Evolutionary conservation across 2,797 vertebrate genomes (phyloP), one percentile per base, ranked within the genome.

Genomic region (Momotus momota): DNA sequence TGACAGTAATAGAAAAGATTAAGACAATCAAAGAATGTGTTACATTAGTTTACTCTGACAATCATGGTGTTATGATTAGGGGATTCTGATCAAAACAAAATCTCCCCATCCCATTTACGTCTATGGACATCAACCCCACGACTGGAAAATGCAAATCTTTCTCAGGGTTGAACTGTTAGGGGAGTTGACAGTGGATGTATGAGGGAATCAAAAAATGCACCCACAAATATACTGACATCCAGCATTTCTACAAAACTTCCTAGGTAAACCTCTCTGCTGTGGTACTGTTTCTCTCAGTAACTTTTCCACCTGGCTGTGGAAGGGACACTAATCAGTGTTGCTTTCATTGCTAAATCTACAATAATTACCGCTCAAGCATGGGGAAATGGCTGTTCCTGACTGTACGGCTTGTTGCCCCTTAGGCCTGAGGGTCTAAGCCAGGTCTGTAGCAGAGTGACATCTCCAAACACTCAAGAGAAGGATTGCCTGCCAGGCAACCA

Each of bases 151-250:
- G 13, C 9, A 67, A 33, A 27, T 62, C 12, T 40, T 72, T 75
- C 25, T 6, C 27, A 70, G 15, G 16, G 27, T 1, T 81, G 38
- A 73, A 48, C 19, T 26, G 7, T 43, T 33, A 52, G 46, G 4
- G 38, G 14, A 25, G 26, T 20, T 3, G 6, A 41, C 0, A 7
- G 54, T 6, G 26, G 64, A 40, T 2, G 12, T 12, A 46, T 3
- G 31, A 81, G 60, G 7, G 23, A 80, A 80, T 18, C 41, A 80
- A 79, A 5, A 57, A 13, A 15, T 21, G 20, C 49, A 75, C 12
- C 58, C 40, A 25, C 14, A 55, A 33, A 19, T 5, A 38, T 2
- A 7, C 33, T 31, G 29, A 83, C 49, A 82, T 46, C 20, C n/a
- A 73, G 14, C 23, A 27, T 22, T 64, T 64, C 75, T 49, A 31